Base-by-base conservation (phyloP, 2,797 vertebrate genomes). In the Sphenodon punctatus region DNA sequence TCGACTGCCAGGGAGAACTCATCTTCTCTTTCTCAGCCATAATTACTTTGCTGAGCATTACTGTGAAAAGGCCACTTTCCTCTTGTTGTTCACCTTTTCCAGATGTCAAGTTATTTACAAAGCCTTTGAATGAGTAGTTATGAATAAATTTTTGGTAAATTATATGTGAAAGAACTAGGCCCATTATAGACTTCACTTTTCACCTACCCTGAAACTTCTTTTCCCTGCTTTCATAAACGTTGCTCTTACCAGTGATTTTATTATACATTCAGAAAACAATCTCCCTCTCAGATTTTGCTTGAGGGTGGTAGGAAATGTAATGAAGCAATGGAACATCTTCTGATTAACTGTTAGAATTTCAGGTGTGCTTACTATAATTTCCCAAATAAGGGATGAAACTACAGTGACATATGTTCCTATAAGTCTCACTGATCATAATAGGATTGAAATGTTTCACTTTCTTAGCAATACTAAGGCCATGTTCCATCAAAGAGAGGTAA, bases 101-200 rank as follows among this genome's bases (percentile, higher is more conserved):
- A 85, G 81, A 89, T 92, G 86, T 80, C 91, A 91, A 78, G 68
- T 88, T 93, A 88, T 92, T 94, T 93, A 94, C 89, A 86, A 90
- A 94, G 89, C 75, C 81, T 92, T 88, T 81, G 58, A 78, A 86
- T 89, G 78, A 75, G 80, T 42, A 77, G 65, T 82, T 85, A 68
- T 82, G 74, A 93, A 88, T 80, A 91, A 85, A 78, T 82, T 90
- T 90, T 90, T 74, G 25, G 36, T 45, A 87, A 67, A 68, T 90
- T 68, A 32, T 56, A 32, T 34, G 3, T 67, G 79, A 85, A 68
- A 73, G 80, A 88, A 73, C 78, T 34, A 53, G 51, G 43, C n/a
- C 68, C 30, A 56, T 70, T 81, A 65, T 81, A 70, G 70, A 80
- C 67, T 69, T 67, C 79, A 86, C 84, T 92, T 87, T 71, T 86